A percentile compares a stretch with the other conserved stretches of the same genome.
Evolutionary conservation across 2,113 vertebrate species (phyloP).

Genomic region (Hiodon tergisus): DNA sequence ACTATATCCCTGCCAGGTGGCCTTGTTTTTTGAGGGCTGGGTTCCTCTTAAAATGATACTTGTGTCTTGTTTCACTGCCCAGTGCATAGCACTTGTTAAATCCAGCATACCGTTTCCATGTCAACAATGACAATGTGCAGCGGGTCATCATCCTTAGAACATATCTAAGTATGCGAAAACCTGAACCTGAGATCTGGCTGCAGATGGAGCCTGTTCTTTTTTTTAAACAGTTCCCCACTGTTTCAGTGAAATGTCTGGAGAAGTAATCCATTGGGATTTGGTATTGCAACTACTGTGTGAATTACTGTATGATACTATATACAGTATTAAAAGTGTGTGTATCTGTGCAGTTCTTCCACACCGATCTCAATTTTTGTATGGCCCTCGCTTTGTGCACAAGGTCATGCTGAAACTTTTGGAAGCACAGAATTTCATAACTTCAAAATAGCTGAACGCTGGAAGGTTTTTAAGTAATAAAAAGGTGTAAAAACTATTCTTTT

Average conservation of each 20-base stretch:
- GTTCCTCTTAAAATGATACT: slow-evolving; percentile 37
- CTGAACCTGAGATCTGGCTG: not conserved
- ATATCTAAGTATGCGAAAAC: slow-evolving; percentile 35
- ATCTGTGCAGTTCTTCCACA: too few species aligned
- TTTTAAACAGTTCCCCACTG: not conserved
- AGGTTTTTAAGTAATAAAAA: too few species aligned
- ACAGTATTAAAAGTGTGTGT: too few species aligned
- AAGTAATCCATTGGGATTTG: too few species aligned
- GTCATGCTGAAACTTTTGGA: too few species aligned
- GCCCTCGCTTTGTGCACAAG: too few species aligned
- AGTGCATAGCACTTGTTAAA: slow-evolving; percentile 41
- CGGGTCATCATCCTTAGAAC: slow-evolving; percentile 49
- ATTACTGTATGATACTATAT: too few species aligned
- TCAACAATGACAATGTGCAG: slow-evolving; percentile 43
- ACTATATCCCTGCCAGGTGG: slow-evolving; percentile 36
- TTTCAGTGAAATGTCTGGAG: not conserved
- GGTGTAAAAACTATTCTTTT: too few species aligned
- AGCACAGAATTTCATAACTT: too few species aligned
- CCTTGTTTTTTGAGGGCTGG: slow-evolving; percentile 27
- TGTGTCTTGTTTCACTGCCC: slow-evolving; percentile 39
- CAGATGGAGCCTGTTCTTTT: not conserved
- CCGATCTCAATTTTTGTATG: too few species aligned
- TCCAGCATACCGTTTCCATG: slow-evolving; percentile 41
- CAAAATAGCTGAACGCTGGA: too few species aligned
- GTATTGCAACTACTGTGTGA: too few species aligned